phyloP scores from a whole-genome alignment of 2,113 vertebrate genomes.

The Daboia siamensis region DNA sequence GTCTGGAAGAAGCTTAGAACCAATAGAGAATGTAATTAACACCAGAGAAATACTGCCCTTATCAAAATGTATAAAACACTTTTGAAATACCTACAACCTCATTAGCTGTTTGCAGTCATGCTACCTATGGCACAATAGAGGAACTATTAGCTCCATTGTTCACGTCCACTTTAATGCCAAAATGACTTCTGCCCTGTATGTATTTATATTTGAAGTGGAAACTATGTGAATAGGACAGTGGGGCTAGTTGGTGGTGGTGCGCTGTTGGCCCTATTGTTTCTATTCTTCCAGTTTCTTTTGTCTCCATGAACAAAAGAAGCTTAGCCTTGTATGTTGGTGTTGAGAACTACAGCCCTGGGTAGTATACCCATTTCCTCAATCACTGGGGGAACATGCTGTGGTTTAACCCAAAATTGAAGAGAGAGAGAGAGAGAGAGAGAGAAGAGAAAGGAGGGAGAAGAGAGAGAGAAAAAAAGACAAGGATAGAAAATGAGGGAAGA shows the following conservation, averaged over 20 bases:
- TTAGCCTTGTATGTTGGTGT: background rate
- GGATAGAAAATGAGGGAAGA: background rate
- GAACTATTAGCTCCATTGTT: background rate
- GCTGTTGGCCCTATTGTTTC: background rate
- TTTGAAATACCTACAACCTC: background rate
- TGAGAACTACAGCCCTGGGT: background rate
- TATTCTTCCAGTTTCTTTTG: background rate
- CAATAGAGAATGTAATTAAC: background rate
- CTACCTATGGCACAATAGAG: background rate
- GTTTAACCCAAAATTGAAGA: background rate
- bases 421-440: too few species aligned
- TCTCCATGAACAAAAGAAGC: background rate
- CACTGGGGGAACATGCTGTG: background rate
- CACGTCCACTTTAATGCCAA: background rate
- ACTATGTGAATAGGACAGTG: background rate
- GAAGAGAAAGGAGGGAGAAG: too few species aligned
- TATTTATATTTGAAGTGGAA: background rate
- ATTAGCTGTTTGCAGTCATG: background rate
- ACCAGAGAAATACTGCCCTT: background rate
- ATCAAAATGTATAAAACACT: background rate
- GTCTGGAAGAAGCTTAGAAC: background rate
- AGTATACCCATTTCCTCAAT: background rate
- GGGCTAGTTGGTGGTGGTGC: background rate
- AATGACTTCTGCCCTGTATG: background rate
- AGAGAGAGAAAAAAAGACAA: background rate